Evolutionary conservation across 1,140 invertebrate genomes (phyloP).

Genomic region (Rhagoletis pomonella): DNA sequence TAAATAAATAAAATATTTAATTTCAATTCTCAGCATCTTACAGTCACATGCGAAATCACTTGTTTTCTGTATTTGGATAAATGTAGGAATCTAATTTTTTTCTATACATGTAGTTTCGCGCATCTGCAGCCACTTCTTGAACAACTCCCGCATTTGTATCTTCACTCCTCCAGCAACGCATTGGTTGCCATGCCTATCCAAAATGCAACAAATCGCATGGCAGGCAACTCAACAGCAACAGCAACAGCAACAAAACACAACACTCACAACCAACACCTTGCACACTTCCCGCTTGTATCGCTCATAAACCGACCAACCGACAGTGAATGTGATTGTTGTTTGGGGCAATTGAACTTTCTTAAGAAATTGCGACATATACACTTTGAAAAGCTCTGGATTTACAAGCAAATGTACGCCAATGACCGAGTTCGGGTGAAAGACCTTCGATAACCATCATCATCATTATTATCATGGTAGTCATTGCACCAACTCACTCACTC

Average conservation of each 20-base stretch:
- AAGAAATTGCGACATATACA: slow-evolving; percentile 74
- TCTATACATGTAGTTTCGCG: background rate
- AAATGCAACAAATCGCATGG: slow-evolving; percentile 41
- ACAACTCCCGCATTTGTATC: slow-evolving; percentile 26
- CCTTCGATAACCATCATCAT: slow-evolving; percentile 71
- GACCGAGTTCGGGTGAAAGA: slow-evolving; percentile 75
- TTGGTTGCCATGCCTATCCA: slow-evolving; percentile 35
- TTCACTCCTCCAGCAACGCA: slow-evolving; percentile 4
- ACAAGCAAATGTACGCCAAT: slow-evolving; percentile 74
- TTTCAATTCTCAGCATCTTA: background rate
- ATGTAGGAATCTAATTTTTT: background rate
- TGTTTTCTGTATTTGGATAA: background rate
- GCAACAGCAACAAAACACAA: slow-evolving; percentile 3
- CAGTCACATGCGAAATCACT: background rate
- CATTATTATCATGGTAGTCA: slow-evolving; percentile 55
- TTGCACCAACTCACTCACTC: slow-evolving; percentile 30
- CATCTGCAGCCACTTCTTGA: slow-evolving; percentile 46
- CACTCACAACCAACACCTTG: background rate
- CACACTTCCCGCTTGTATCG: slow-evolving; percentile 50
- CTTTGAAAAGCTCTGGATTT: slow-evolving; percentile 74
- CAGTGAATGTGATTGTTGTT: slow-evolving; percentile 74
- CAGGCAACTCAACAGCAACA: slow-evolving; percentile 29
- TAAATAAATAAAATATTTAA: background rate
- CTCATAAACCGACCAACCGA: slow-evolving; percentile 63
- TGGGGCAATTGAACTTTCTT: slow-evolving; percentile 74